Evolutionary conservation across 2,113 vertebrate species (phyloP).

Genomic region (Coregonus clupeaformis): DNA sequence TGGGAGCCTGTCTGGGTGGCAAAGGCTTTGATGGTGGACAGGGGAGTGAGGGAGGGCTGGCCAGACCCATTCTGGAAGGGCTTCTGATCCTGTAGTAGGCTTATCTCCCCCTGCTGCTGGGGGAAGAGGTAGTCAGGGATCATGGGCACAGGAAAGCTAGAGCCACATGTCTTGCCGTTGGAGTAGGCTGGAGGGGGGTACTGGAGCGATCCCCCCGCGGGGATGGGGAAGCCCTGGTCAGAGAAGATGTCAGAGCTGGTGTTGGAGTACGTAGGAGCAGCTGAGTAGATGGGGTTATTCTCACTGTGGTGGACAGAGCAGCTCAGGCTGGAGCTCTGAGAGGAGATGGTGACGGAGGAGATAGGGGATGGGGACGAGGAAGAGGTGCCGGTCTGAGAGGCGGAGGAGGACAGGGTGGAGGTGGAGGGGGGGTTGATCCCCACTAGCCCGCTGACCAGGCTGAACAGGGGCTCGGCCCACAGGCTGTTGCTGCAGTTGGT

Average conservation of each 20-base stretch:
- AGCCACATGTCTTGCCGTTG: constrained; percentile 77
- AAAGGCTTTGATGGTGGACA: constrained; percentile 98
- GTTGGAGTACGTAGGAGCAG: constrained; percentile 91
- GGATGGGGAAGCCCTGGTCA: constrained; percentile 81
- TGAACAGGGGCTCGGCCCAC: constrained; percentile 97
- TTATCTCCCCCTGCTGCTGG: constrained; percentile 87
- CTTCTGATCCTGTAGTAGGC: constrained; percentile 89
- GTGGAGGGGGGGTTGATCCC: constrained; percentile 81
- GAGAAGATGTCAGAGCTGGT: constrained; percentile 90
- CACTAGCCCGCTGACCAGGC: constrained; percentile 92
- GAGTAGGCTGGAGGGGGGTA: constrained; percentile 90
- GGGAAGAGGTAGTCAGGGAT: constrained; percentile 98
- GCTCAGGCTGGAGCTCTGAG: constrained; percentile 85
- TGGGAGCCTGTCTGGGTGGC: constrained; percentile 93
- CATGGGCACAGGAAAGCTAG: constrained; percentile 94
- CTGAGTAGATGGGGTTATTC: constrained; percentile 93
- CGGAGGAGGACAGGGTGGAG: constrained; percentile 75
- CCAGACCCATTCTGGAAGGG: constrained; percentile 87
- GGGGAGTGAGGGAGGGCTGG: constrained; percentile 93
- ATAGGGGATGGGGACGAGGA: constrained; percentile 75
- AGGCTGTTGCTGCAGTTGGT: constrained; percentile 87
- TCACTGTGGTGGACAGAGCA: constrained; percentile 91
- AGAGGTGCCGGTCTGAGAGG: constrained; percentile 74
- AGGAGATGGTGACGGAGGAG: constrained; percentile 75
- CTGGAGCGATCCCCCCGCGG: constrained; percentile 73